Percentiles rank a stretch among this genome's conserved stretches.
Conservation (phyloP, 1,140 invertebrate genomes). For the Drosophila pandora region DNA sequence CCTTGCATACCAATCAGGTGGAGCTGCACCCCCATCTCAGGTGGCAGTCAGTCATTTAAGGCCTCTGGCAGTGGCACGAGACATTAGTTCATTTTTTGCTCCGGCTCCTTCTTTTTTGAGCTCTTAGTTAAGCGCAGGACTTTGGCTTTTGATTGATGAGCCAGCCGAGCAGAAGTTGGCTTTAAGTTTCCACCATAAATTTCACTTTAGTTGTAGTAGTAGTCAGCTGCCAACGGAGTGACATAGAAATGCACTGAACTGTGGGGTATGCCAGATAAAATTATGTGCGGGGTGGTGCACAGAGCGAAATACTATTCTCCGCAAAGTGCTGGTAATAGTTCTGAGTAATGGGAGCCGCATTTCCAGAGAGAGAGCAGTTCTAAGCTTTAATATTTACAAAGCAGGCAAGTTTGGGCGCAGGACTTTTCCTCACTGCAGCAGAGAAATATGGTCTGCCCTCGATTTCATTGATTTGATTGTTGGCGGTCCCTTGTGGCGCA, state of each 20-base stretch:
- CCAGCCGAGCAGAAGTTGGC: conserved; percentile 23
- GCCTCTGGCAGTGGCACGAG: conserved; percentile 54
- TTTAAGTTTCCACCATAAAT: conserved; percentile 44
- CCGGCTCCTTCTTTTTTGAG: conserved; percentile 1
- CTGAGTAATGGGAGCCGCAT: conserved; percentile 1
- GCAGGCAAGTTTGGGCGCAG: neutral
- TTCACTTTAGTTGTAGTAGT: conserved; percentile 35
- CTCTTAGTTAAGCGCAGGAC: conserved; percentile 30
- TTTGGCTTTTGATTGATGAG: conserved; percentile 62
- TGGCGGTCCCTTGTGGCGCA: conserved; percentile 26
- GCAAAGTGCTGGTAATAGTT: neutral
- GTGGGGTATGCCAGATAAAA: conserved; percentile 46
- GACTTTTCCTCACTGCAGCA: neutral
- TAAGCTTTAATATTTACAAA: neutral
- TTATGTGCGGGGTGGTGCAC: conserved; percentile 17
- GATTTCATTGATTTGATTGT: conserved; percentile 42
- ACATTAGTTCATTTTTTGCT: conserved; percentile 53
- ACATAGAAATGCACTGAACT: conserved; percentile 55
- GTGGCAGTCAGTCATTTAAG: conserved; percentile 66
- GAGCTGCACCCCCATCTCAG: conserved; percentile 20
- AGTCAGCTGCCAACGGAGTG: conserved; percentile 25
- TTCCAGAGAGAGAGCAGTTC: neutral
- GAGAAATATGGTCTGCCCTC: conserved; percentile 1
- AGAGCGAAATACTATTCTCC: conserved; percentile 2
- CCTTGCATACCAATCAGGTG: conserved; percentile 63